These are phyloP conservation scores for Heteromyza rotundicornis DNA, from an alignment of 2,888 invertebrate genomes.

Conservation along the genomic window DNA sequence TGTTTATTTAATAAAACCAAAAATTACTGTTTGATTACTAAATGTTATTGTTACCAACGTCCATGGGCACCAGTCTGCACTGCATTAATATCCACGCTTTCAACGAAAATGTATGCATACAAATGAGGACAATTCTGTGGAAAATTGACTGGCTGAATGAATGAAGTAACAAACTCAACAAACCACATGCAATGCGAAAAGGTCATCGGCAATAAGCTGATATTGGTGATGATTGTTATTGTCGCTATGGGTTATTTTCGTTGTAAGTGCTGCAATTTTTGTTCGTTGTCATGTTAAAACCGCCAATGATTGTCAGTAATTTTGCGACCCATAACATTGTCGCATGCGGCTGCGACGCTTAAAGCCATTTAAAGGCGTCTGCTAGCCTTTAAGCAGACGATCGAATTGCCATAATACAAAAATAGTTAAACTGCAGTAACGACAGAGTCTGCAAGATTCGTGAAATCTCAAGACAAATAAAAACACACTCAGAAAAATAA, in stretches of 20 bases:
- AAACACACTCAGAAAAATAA: too few relatives aligned
- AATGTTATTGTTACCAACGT: too few relatives aligned
- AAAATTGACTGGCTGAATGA: background rate
- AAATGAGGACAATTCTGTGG: conserved; percentile 10
- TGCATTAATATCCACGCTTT: too few relatives aligned
- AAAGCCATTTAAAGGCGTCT: background rate
- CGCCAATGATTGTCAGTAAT: conserved; percentile 1
- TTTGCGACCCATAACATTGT: background rate
- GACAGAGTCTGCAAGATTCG: background rate
- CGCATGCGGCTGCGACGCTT: background rate
- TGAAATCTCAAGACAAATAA: background rate
- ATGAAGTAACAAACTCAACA: background rate
- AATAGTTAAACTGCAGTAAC: too few relatives aligned
- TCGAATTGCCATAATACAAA: too few relatives aligned
- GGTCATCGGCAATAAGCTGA: too few relatives aligned
- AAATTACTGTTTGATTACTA: too few relatives aligned
- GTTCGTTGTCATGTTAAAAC: background rate
- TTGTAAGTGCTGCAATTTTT: background rate
- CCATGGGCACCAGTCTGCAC: too few relatives aligned
- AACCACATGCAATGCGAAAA: conserved; percentile 5
- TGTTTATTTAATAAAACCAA: too few relatives aligned
- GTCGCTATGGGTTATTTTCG: background rate
- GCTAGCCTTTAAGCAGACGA: background rate
- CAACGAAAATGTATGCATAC: background rate
- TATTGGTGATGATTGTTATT: too few relatives aligned